These are phyloP conservation scores for Catostomus latipinnis DNA, from an alignment of 2,797 vertebrate genomes.

Conservation along the genomic window DNA sequence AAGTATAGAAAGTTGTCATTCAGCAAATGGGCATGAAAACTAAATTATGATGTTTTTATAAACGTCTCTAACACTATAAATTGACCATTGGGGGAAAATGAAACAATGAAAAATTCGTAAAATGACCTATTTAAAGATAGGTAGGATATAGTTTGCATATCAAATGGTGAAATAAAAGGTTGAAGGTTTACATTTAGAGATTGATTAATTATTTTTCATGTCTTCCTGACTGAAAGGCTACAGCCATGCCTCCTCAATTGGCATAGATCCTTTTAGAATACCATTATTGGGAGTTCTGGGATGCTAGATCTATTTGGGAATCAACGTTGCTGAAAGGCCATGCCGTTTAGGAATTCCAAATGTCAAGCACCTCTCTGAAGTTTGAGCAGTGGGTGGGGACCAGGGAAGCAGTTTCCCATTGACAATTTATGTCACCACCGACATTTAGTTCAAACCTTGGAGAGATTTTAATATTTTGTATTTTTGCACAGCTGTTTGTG, in stretches of 20 bases:
- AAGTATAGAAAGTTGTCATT: too few relatives aligned
- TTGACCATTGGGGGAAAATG: too few relatives aligned
- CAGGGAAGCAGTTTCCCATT: conserved; percentile 63
- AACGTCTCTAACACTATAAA: too few relatives aligned
- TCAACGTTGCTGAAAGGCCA: conserved; percentile 73
- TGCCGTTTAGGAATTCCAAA: conserved; percentile 72
- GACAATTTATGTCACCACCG: conserved; percentile 65
- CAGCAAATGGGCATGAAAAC: too few relatives aligned
- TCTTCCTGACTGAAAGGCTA: conserved; percentile 10
- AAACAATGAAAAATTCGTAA: too few relatives aligned
- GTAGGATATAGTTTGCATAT: too few relatives aligned
- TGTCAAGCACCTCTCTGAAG: conserved; percentile 75
- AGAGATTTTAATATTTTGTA: background rate
- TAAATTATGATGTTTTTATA: too few relatives aligned
- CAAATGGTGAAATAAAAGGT: too few relatives aligned
- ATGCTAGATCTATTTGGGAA: conserved; percentile 66
- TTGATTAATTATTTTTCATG: conserved; percentile 28
- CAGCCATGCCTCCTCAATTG: background rate
- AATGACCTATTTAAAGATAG: too few relatives aligned
- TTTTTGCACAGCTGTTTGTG: conserved; percentile 6
- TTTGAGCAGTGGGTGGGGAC: conserved; percentile 63
- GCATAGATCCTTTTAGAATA: conserved; percentile 27
- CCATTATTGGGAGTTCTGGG: conserved; percentile 27
- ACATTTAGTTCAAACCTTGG: conserved; percentile 55
- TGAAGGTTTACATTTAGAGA: background rate